These are phyloP conservation scores for Brassicogethes aeneus DNA, from an alignment of 2,888 invertebrate genomes.

Conservation along the genomic window DNA sequence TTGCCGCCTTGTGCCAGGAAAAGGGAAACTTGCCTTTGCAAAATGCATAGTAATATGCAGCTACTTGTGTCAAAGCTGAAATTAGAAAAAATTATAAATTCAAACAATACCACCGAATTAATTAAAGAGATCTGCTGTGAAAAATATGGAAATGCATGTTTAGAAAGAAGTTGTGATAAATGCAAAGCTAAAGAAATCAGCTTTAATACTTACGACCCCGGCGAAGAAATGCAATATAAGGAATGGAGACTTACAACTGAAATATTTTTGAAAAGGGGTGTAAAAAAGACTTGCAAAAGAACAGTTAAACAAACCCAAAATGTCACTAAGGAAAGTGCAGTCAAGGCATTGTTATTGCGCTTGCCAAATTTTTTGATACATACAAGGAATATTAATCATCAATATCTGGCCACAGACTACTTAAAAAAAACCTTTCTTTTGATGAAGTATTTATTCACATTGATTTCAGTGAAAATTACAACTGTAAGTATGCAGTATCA, in stretches of 20 bases:
- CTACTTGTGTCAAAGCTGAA: neutral
- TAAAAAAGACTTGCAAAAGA: neutral
- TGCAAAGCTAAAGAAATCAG: neutral
- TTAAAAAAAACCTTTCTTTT: too few species aligned
- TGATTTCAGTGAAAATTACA: constrained; percentile 2
- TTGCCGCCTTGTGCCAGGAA: too few species aligned
- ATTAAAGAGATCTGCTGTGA: neutral
- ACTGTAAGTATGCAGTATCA: neutral
- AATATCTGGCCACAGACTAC: neutral
- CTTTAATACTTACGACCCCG: neutral
- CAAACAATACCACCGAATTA: neutral
- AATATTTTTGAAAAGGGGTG: neutral
- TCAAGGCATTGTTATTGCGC: neutral
- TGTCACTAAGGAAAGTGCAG: neutral
- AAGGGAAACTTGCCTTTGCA: neutral
- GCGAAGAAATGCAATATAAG: neutral
- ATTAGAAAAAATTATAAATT: neutral
- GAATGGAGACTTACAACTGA: neutral
- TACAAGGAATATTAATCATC: neutral
- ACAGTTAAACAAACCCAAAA: neutral
- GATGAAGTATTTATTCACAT: constrained; percentile 6
- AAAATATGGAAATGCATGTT: neutral
- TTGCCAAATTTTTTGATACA: neutral
- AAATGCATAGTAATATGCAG: neutral
- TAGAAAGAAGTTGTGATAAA: neutral